A percentile compares a stretch with the other conserved stretches of the same genome.
Evolutionary conservation across 2,888 invertebrate species (phyloP).

Genomic region (Anagyrus pseudococci): DNA sequence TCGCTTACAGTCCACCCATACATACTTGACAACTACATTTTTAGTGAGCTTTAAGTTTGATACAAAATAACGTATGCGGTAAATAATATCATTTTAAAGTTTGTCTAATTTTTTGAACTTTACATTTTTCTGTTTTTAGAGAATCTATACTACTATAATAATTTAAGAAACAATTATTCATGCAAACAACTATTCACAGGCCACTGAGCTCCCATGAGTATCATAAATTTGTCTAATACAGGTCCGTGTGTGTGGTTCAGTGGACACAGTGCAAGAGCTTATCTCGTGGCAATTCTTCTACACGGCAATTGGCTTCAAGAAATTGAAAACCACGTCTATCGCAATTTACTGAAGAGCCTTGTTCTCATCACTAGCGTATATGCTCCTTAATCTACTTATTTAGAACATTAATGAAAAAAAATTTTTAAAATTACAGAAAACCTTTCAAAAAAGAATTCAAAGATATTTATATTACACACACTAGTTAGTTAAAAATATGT

Average conservation of each 20-base stretch:
- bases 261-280: constrained; percentile 89
- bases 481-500: too few relatives aligned
- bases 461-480: too few relatives aligned
- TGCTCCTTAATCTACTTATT: constrained; percentile 76
- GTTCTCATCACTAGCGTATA: constrained; percentile 81
- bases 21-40: not conserved
- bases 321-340: constrained; percentile 47
- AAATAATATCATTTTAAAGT: too few relatives aligned
- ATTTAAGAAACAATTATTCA: not conserved
- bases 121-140: not conserved
- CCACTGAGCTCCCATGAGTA: not conserved
- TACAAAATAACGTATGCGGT: constrained; percentile 20
- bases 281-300: constrained; percentile 74
- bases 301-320: constrained; percentile 58
- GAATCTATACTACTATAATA: not conserved
- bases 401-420: too few relatives aligned
- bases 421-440: too few relatives aligned
- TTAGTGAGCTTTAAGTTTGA: constrained; percentile 1
- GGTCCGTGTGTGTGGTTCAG: constrained; percentile 75
- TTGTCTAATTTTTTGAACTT: too few relatives aligned
- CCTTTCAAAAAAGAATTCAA: too few relatives aligned
- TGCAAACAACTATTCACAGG: not conserved
- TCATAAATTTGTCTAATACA: constrained; percentile 57
- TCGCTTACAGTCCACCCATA: not conserved
- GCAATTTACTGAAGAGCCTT: constrained; percentile 66